Evolutionary conservation across 2,888 invertebrate genomes (phyloP), one percentile per base, ranked within the genome.

Genomic region (Machimus atricapillus): DNA sequence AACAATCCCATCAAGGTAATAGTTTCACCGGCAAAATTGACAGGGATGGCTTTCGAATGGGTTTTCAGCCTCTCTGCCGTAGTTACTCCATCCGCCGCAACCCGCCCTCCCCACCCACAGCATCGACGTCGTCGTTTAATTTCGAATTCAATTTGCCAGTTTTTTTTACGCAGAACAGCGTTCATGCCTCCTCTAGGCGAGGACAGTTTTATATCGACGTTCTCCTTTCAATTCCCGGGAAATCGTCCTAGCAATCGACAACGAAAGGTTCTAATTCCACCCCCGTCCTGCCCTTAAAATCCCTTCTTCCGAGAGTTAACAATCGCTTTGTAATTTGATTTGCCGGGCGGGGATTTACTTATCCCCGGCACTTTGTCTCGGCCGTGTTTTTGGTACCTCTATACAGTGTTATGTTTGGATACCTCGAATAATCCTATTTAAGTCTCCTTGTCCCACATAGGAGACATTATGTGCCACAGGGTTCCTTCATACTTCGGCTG

Each of bases 1-100:
- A 78, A 78, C 40, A 78, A 78, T 40, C 78, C 78, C 78, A 78
- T 78, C 78, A 78, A 78, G 78, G 78, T 78, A 78, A 78, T 78
- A 78, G 78, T 78, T 78, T 78, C 40, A n/a, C 78, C 43, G 14
- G 34, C 43, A 9, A 78, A 78, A 78, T 78, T 78, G 78, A 43
- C 78, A 78, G 78, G 14, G 78, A 78, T 78, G 78, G 78, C 40
- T 78, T 78, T 78, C 43, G 78, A 78, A 43, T 43, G 23, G 78
- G 43, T 16, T 78, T 78, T 23, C 37, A 43, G 43, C 14, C 43
- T 77, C 52, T 19, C 27, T 66, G n/a, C 7, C 7, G 19, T n/a
- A 12, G 9, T 2, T 34, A 6, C 52, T 19, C 77, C 16, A 9
- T 40, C 9, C 31, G 19, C 19, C 77, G 34, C 4, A 0, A 0